Evolutionary conservation across 2,797 vertebrate genomes (phyloP).

Genomic region (Thripadectes ignobilis): DNA sequence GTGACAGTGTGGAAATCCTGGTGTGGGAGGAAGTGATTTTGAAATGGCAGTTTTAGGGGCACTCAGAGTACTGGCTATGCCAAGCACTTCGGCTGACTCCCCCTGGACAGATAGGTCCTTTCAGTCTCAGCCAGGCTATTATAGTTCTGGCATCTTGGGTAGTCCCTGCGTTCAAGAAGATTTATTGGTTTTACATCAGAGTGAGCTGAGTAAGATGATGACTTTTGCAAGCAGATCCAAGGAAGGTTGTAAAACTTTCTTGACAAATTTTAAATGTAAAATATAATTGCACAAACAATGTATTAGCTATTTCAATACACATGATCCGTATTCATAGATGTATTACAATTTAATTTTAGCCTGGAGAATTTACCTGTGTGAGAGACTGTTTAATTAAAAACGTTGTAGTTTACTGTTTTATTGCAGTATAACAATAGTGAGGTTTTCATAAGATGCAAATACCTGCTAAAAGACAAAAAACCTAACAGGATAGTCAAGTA

Average conservation of each 20-base stretch:
- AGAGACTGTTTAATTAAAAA: background rate
- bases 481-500: background rate
- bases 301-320: background rate
- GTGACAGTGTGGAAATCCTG: background rate
- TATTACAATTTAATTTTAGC: background rate
- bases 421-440: background rate
- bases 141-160: background rate
- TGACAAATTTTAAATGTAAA: background rate
- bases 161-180: background rate
- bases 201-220: background rate
- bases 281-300: background rate
- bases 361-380: background rate
- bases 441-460: background rate
- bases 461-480: background rate
- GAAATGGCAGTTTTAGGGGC: background rate
- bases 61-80: background rate
- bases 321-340: background rate
- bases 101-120: background rate
- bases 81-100: background rate
- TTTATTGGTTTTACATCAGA: conserved; percentile 1
- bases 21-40: background rate
- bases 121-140: background rate
- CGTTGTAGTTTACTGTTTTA: background rate
- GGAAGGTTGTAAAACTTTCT: background rate
- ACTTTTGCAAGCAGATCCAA: background rate